phyloP scores from a whole-genome alignment of 2,888 invertebrate species.

The Aphidoletes aphidimyza region DNA sequence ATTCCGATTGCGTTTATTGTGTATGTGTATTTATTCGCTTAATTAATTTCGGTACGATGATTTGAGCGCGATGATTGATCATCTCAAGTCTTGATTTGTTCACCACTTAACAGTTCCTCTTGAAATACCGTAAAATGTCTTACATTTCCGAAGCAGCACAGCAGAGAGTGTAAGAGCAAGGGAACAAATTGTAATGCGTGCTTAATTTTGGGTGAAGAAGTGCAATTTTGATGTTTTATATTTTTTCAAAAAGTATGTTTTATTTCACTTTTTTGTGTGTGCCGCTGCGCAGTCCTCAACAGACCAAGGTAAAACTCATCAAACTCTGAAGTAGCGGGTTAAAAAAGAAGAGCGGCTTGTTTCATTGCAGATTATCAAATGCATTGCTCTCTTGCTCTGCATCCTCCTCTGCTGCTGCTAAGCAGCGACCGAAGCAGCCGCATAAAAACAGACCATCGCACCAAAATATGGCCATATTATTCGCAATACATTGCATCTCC shows the following conservation, averaged over 20 bases:
- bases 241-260: not conserved
- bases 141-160: not conserved
- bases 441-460: slow-evolving; percentile 13
- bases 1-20: slow-evolving; percentile 33
- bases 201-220: slow-evolving; percentile 52
- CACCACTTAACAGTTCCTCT: slow-evolving; percentile 3
- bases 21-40: slow-evolving; percentile 50
- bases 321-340: not conserved
- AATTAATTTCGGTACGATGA: slow-evolving; percentile 45
- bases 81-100: slow-evolving; percentile 31
- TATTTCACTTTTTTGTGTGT: not conserved
- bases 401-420: too few species aligned
- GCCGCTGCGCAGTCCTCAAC: not conserved
- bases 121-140: slow-evolving; percentile 27
- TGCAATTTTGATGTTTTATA: not conserved
- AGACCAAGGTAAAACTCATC: not conserved
- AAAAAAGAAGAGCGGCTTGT: not conserved
- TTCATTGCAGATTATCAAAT: slow-evolving; percentile 30
- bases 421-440: too few species aligned
- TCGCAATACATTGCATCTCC: too few species aligned
- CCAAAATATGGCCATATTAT: not conserved
- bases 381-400: slow-evolving; percentile 18
- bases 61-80: slow-evolving; percentile 29
- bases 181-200: slow-evolving; percentile 3
- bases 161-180: not conserved